A percentile compares a stretch with the other conserved stretches of the same genome.
These are phyloP conservation scores for Chorisops tibialis DNA, from an alignment of 2,888 invertebrate genomes.

Conservation along the genomic window DNA sequence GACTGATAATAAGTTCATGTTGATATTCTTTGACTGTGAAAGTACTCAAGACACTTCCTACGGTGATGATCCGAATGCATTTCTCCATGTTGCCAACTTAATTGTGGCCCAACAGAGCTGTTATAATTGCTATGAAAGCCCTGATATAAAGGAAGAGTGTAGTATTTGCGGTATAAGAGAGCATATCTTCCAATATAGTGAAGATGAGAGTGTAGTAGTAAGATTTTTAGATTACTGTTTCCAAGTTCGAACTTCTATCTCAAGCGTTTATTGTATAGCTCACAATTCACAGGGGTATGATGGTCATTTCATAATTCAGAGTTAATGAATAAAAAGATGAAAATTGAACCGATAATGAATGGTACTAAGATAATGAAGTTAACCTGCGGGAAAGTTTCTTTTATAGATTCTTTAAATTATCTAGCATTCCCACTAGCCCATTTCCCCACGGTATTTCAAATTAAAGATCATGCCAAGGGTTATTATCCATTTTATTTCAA, in stretches of 20 bases:
- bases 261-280: constrained; percentile 2
- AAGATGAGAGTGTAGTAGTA: neutral
- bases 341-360: constrained; percentile 21
- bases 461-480: constrained; percentile 11
- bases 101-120: neutral
- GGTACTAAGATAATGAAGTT: constrained; percentile 13
- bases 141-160: neutral
- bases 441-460: constrained; percentile 21
- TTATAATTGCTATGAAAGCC: neutral
- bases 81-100: neutral
- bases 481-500: constrained; percentile 22
- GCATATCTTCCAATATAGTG: neutral
- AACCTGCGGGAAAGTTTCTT: constrained; percentile 14
- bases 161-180: neutral
- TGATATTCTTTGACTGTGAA: too few species aligned
- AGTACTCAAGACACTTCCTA: neutral
- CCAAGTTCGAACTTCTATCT: neutral
- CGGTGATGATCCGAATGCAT: neutral
- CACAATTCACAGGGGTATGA: constrained; percentile 17
- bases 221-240: neutral
- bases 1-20: too few species aligned
- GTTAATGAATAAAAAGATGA: constrained; percentile 7
- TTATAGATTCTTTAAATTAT: constrained; percentile 18
- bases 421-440: constrained; percentile 12
- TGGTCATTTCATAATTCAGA: constrained; percentile 17